Conservation (phyloP, 2,797 vertebrate species). For the Podarcis siculus region DNA sequence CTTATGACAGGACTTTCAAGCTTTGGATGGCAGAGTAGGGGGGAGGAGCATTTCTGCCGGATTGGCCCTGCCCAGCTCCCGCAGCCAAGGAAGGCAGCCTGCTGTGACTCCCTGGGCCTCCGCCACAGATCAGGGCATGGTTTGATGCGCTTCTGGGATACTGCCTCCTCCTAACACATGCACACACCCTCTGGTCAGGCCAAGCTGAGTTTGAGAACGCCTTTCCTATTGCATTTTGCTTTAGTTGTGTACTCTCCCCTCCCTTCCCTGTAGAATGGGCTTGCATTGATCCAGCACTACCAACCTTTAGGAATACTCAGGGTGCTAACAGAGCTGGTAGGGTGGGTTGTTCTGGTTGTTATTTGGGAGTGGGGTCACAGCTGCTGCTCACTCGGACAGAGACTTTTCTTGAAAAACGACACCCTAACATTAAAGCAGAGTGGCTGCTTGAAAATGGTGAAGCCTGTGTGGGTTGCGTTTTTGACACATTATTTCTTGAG, state of each 20-base stretch:
- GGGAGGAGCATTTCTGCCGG: not conserved
- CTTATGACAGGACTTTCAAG: slow-evolving; percentile 97
- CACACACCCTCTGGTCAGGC: not conserved
- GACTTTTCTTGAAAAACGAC: not conserved
- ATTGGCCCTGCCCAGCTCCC: slow-evolving; percentile 13
- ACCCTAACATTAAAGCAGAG: not conserved
- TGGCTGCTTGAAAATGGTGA: not conserved
- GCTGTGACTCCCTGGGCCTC: too few relatives aligned
- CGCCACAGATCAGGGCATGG: not conserved
- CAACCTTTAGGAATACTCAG: too few relatives aligned
- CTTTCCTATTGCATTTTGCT: not conserved
- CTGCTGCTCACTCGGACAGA: not conserved
- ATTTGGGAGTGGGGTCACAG: not conserved
- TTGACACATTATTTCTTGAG: not conserved
- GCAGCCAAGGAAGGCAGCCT: slow-evolving; percentile 12
- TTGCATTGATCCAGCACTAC: not conserved
- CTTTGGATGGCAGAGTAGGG: slow-evolving; percentile 91
- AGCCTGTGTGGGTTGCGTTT: not conserved
- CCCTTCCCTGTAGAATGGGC: not conserved
- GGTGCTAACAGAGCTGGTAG: not conserved
- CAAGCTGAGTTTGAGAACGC: not conserved
- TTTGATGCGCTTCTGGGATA: not conserved
- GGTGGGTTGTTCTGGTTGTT: not conserved
- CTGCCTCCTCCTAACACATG: not conserved
- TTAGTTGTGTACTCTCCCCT: not conserved